phyloP scores from a whole-genome alignment of 1,140 invertebrate genomes.

The Hycleus cichorii region DNA sequence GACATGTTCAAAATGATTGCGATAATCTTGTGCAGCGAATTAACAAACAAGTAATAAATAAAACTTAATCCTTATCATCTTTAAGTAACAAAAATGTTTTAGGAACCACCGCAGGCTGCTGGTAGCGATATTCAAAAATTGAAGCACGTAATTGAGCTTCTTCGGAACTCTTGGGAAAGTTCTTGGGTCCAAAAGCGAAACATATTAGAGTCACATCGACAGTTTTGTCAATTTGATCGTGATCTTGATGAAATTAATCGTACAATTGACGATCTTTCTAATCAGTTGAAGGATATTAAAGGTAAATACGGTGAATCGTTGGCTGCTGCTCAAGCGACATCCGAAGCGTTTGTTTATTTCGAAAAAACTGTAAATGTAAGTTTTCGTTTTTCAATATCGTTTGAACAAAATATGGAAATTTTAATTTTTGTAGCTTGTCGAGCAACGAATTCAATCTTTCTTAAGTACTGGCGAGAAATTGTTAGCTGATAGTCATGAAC shows the following conservation, averaged over 20 bases:
- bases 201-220: constrained; percentile 55
- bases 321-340: constrained; percentile 58
- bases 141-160: constrained; percentile 50
- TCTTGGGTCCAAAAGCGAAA: constrained; percentile 53
- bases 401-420: not conserved
- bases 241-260: constrained; percentile 68
- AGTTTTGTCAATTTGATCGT: constrained; percentile 61
- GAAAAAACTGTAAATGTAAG: constrained; percentile 71
- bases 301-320: constrained; percentile 67
- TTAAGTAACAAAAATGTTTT: constrained; percentile 16
- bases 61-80: no score
- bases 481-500: constrained; percentile 49
- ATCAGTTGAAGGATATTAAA: constrained; percentile 55
- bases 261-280: constrained; percentile 58
- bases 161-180: constrained; percentile 50
- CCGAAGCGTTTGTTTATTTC: constrained; percentile 67
- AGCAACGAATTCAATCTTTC: constrained; percentile 66
- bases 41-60: constrained; percentile 47
- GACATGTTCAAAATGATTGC: constrained; percentile 53
- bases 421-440: constrained; percentile 53
- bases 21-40: constrained; percentile 58
- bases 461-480: constrained; percentile 62
- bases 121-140: constrained; percentile 65
- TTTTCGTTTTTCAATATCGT: constrained; percentile 6
- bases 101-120: constrained; percentile 62